Evolutionary conservation across 2,113 vertebrate genomes (phyloP), one percentile per base, ranked within the genome.

Genomic region (Phaethon lepturus): DNA sequence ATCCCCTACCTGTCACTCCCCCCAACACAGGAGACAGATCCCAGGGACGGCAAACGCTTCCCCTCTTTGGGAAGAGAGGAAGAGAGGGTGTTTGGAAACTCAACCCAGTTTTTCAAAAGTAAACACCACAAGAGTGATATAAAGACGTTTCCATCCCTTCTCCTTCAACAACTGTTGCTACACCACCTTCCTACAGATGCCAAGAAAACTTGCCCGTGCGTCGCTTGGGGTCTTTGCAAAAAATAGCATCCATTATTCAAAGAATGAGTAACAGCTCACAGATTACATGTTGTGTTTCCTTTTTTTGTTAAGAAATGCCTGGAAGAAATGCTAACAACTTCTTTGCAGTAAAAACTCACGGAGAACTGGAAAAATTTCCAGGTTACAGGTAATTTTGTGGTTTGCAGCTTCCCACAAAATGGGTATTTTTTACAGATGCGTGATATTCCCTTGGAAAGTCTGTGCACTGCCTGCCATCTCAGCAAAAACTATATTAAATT

Each of bases 211-310:
- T 92, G 78, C 50, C n/a, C 2, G 0, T 74, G 71, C 0, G 0
- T 71, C 4, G 17, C 50, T 75, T 87, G 52, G 29, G 84, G 59
- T n/a, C 26, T 92, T 84, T 60, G 53, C 44, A 77, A 85, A 89
- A 95, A 86, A 83, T 45, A 97, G 69, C 45, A 85, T 52, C 63
- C 25, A 47, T 92, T 94, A 88, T 80, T 95, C 88, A 79, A 73
- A 79, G 67, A 93, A 80, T 92, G 72, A 93, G 82, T 96, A 92
- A 92, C 55, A 93, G 75, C n/a, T 86, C 71, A 87, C 49, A 78
- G 53, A 74, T 69, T 92, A 86, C 33, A 55, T 35, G 49, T 40
- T 71, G 20, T 26, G 18, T 68, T 94, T 93, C 44, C 58, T 55
- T 84, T 75, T 55, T 44, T n/a, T 26, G 42, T 52, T 62, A 73